These are phyloP conservation scores for Patella pellucida DNA, from an alignment of 2,888 invertebrate species.

Conservation along the genomic window DNA sequence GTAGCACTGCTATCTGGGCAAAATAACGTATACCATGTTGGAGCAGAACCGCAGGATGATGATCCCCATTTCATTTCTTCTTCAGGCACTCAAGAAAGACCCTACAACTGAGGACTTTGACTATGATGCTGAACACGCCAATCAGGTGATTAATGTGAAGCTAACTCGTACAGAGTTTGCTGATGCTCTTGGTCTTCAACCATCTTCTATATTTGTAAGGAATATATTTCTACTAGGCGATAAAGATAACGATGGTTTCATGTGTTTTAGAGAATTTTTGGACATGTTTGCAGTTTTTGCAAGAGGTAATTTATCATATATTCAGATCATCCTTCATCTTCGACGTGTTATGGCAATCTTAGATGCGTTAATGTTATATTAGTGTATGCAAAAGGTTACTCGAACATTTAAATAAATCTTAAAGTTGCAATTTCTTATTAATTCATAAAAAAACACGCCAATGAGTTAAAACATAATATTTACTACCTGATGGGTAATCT, in stretches of 20 bases:
- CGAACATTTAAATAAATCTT: too few species aligned
- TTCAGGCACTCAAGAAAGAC: constrained; percentile 36
- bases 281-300: constrained; percentile 76
- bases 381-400: too few species aligned
- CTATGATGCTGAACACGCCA: constrained; percentile 30
- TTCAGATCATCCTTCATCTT: not conserved
- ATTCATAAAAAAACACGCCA: too few species aligned
- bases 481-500: too few species aligned
- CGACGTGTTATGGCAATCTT: not conserved
- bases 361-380: too few species aligned
- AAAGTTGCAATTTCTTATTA: too few species aligned
- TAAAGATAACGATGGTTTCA: constrained; percentile 76
- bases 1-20: too few species aligned
- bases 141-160: constrained; percentile 44
- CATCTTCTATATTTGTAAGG: constrained; percentile 75
- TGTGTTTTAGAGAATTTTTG: constrained; percentile 77
- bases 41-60: too few species aligned
- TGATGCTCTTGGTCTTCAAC: constrained; percentile 75
- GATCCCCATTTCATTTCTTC: not conserved
- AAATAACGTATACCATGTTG: too few species aligned
- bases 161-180: constrained; percentile 74
- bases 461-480: too few species aligned
- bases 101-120: constrained; percentile 20
- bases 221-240: constrained; percentile 76
- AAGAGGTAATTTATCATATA: constrained; percentile 67